Percentiles rank a stretch among this genome's conserved stretches.
Evolutionary conservation across 2,113 vertebrate genomes (phyloP).

Genomic region (Phrynosoma platyrhinos): DNA sequence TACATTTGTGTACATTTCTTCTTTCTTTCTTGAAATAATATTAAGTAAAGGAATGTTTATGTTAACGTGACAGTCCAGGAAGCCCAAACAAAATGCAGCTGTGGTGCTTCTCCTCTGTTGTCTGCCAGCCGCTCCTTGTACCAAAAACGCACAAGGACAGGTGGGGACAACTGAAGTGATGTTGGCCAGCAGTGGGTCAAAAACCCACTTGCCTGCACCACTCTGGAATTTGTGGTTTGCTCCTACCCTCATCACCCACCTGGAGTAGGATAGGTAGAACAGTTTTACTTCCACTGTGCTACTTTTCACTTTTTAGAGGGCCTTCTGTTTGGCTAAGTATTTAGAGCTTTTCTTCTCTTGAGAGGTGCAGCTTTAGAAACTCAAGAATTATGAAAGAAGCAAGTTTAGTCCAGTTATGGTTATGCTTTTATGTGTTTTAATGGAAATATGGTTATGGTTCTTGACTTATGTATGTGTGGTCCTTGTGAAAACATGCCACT

Average conservation of each 20-base stretch:
- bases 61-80: no score
- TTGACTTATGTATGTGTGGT: background rate
- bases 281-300: background rate
- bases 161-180: background rate
- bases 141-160: background rate
- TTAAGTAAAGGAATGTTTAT: background rate
- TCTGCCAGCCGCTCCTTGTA: no score
- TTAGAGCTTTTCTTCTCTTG: background rate
- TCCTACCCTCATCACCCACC: background rate
- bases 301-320: background rate
- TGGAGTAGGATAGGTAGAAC: background rate
- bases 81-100: background rate
- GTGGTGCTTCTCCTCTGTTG: background rate
- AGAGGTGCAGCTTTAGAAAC: conserved; percentile 29
- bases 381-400: conserved; percentile 11
- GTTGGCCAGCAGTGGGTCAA: background rate
- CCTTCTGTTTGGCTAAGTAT: background rate
- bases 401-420: background rate
- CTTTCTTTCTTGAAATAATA: background rate
- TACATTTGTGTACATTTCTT: no score
- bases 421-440: background rate
- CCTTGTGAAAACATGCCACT: conserved; percentile 1
- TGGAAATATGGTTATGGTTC: background rate
- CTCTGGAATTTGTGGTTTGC: background rate
- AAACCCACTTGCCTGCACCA: background rate